Conservation (phyloP, 2,797 vertebrate species). For the Nasua narica region DNA sequence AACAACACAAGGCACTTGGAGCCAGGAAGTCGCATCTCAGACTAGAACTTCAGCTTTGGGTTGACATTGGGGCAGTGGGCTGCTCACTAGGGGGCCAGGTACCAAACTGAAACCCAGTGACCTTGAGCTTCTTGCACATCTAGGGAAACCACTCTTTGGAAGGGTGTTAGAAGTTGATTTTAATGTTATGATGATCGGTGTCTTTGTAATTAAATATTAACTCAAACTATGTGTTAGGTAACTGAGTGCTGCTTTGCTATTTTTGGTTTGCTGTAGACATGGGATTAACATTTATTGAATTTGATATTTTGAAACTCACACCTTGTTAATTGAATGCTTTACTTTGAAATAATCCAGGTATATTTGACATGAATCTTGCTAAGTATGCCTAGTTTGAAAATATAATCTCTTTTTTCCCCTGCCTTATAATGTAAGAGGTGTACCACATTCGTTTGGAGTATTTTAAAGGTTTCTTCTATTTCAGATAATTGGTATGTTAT, state of each 20-base stretch:
- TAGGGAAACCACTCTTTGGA: background rate
- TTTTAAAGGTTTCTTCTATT: conserved; percentile 17
- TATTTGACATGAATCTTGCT: background rate
- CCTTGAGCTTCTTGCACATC: background rate
- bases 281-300: conserved; percentile 12
- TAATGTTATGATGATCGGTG: background rate
- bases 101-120: background rate
- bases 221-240: background rate
- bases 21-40: conserved; percentile 24
- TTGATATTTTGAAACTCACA: conserved; percentile 28
- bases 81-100: background rate
- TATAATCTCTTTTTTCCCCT: background rate
- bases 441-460: background rate
- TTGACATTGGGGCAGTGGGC: background rate
- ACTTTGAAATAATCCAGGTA: conserved; percentile 18
- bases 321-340: conserved; percentile 20
- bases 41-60: background rate
- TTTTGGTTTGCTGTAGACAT: background rate
- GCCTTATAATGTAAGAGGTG: background rate
- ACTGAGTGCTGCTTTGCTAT: background rate
- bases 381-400: conserved; percentile 24
- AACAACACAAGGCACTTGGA: conserved; percentile 30
- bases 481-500: conserved; percentile 2
- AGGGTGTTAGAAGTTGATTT: conserved; percentile 6
- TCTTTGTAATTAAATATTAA: conserved; percentile 43